Conservation (phyloP, 2,888 invertebrate genomes). For the Caprella mutica region DNA sequence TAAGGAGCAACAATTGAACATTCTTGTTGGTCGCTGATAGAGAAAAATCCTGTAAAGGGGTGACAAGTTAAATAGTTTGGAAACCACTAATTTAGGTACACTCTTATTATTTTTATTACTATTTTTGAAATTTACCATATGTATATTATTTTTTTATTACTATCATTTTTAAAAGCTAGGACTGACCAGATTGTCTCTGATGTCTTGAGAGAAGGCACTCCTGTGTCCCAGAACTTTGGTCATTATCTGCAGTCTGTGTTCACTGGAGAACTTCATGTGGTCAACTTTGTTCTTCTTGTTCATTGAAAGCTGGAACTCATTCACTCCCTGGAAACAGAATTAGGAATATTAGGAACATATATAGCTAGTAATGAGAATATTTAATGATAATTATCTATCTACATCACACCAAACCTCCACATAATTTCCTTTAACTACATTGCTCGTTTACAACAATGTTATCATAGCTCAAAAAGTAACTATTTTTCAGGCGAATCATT, state of each 20-base stretch:
- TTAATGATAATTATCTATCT: not conserved
- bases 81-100: too few species aligned
- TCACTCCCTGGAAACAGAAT: constrained; percentile 34
- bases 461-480: not conserved
- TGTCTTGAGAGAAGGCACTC: constrained; percentile 58
- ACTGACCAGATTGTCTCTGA: constrained; percentile 62
- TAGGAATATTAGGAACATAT: too few species aligned
- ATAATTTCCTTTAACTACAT: too few species aligned
- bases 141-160: too few species aligned
- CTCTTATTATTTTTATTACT: too few species aligned
- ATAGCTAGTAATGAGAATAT: not conserved
- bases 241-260: constrained; percentile 80
- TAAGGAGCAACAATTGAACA: too few species aligned
- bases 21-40: too few species aligned
- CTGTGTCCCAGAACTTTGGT: constrained; percentile 62
- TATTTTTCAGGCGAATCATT: too few species aligned
- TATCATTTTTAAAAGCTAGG: too few species aligned
- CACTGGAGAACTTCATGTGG: constrained; percentile 91
- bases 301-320: constrained; percentile 57
- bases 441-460: not conserved
- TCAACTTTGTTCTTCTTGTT: constrained; percentile 83
- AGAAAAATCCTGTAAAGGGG: too few species aligned
- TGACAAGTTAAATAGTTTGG: too few species aligned
- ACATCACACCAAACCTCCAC: not conserved
- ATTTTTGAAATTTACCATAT: too few species aligned